phyloP scores from a whole-genome alignment of 2,888 invertebrate species.

The Diloba caeruleocephala region DNA sequence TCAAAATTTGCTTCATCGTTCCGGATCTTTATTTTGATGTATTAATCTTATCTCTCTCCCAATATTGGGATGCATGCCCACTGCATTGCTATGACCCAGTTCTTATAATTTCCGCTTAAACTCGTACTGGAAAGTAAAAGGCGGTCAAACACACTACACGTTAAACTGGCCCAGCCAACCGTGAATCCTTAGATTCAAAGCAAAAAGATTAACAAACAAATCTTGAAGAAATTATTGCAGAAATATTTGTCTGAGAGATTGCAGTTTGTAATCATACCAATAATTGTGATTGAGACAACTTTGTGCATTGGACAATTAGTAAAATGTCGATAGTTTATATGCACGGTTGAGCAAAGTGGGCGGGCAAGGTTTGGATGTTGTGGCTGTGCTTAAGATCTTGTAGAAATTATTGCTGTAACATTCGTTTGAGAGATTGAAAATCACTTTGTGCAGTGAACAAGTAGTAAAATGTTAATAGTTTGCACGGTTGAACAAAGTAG shows the following conservation, averaged over 20 bases:
- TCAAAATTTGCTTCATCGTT: too few species aligned
- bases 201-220: conserved; percentile 12
- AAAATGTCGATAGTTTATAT: too few species aligned
- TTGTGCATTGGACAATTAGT: too few species aligned
- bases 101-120: conserved; percentile 24
- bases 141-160: conserved; percentile 30
- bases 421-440: too few species aligned
- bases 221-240: conserved; percentile 12
- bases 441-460: too few species aligned
- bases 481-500: too few species aligned
- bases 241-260: conserved; percentile 10
- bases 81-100: conserved; percentile 33
- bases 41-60: background rate
- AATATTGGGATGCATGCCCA: conserved; percentile 6
- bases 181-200: conserved; percentile 30
- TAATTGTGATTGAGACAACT: background rate
- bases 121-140: conserved; percentile 51
- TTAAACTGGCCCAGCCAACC: conserved; percentile 37
- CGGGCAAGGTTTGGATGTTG: too few species aligned
- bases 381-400: too few species aligned
- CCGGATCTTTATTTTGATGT: background rate
- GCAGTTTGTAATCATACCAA: conserved; percentile 1
- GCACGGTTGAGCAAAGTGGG: too few species aligned
- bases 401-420: too few species aligned
- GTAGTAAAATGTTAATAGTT: too few species aligned